Conservation (phyloP, 2,113 vertebrate genomes). For the Blennius ocellaris region DNA sequence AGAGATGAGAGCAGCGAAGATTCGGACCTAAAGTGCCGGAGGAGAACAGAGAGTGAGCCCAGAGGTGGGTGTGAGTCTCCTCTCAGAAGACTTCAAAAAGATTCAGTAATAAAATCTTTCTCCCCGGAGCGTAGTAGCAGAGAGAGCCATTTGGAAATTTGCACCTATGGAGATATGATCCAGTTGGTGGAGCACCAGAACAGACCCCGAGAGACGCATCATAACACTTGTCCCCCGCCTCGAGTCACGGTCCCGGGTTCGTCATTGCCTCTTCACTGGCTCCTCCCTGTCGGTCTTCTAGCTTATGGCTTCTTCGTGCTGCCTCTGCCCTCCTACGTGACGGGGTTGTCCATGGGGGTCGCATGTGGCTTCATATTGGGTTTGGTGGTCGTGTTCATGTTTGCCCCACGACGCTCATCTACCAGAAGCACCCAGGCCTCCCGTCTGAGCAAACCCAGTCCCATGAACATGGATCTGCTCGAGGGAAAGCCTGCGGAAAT, state of each 20-base stretch:
- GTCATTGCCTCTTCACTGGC: constrained; percentile 76
- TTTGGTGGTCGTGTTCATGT: constrained; percentile 81
- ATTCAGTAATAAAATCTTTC: constrained; percentile 32
- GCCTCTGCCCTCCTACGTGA: constrained; percentile 86
- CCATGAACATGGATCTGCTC: constrained; percentile 33
- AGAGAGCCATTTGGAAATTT: constrained; percentile 81
- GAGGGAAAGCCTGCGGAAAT: constrained; percentile 23
- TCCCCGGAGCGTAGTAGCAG: constrained; percentile 41
- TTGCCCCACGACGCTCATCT: constrained; percentile 51
- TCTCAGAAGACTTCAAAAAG: constrained; percentile 38
- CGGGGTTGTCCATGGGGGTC: constrained; percentile 86
- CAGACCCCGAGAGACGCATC: constrained; percentile 10
- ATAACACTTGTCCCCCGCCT: constrained; percentile 8
- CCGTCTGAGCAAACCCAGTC: constrained; percentile 15
- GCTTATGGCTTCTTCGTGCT: constrained; percentile 87
- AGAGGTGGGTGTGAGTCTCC: constrained; percentile 53
- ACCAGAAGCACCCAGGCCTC: constrained; percentile 24
- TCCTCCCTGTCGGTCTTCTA: constrained; percentile 80
- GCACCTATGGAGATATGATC: constrained; percentile 82
- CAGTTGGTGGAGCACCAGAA: constrained; percentile 82
- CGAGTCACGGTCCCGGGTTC: constrained; percentile 15
- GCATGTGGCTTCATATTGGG: constrained; percentile 86
- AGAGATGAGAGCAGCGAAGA: constrained; percentile 44
- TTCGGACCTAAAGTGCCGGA: constrained; percentile 23
- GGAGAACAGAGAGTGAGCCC: constrained; percentile 13